Conservation (phyloP, 1,140 invertebrate genomes). For the Drosophila nannoptera region DNA sequence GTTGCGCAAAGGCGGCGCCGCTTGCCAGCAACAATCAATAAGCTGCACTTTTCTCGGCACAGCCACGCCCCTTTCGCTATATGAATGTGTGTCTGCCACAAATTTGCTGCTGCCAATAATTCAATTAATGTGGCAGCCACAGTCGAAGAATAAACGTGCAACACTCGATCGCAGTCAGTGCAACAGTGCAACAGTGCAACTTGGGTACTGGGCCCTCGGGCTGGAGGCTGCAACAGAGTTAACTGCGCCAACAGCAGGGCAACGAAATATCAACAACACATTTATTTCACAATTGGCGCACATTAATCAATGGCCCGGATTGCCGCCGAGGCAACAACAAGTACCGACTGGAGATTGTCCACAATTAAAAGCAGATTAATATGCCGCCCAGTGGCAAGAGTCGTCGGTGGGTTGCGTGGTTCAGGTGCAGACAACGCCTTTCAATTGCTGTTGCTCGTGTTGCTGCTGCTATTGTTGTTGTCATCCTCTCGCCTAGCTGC, state of each 20-base stretch:
- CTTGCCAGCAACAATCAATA: conserved; percentile 56
- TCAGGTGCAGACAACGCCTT: conserved; percentile 64
- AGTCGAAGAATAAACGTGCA: conserved; percentile 27
- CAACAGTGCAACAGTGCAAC: background rate
- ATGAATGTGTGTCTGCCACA: conserved; percentile 59
- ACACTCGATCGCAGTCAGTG: conserved; percentile 25
- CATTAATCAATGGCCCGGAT: conserved; percentile 66
- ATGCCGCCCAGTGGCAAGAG: conserved; percentile 48
- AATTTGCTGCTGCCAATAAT: conserved; percentile 75
- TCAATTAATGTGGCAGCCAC: conserved; percentile 59
- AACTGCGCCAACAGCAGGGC: conserved; percentile 12
- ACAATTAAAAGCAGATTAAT: conserved; percentile 76
- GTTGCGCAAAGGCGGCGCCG: conserved; percentile 17
- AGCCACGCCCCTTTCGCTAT: conserved; percentile 29
- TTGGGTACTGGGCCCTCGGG: conserved; percentile 1
- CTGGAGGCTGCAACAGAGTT: conserved; percentile 8
- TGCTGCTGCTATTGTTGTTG: conserved; percentile 44
- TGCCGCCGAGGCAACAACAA: conserved; percentile 55
- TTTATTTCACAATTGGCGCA: conserved; percentile 74
- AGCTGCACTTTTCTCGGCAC: conserved; percentile 20
- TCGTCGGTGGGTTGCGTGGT: conserved; percentile 8
- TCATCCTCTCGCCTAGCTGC: conserved; percentile 52
- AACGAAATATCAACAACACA: conserved; percentile 53
- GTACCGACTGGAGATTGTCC: conserved; percentile 53
- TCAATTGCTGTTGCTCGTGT: conserved; percentile 11